These are phyloP conservation scores for Cyprinodon diabolis DNA, from an alignment of 2,797 vertebrate species.

Conservation along the genomic window DNA sequence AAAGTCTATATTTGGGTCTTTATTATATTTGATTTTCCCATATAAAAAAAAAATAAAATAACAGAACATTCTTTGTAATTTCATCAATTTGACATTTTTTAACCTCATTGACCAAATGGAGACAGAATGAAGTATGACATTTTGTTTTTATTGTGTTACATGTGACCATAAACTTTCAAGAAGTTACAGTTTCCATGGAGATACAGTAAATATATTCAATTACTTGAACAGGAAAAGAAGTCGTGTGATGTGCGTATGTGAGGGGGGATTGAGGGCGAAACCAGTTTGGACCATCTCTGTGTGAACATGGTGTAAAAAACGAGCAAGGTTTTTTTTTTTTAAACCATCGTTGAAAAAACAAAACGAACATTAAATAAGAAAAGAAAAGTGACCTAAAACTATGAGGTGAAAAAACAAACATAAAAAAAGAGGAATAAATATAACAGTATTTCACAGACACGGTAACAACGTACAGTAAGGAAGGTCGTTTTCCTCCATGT, in stretches of 20 bases:
- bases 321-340: conserved; percentile 12
- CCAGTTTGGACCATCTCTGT: conserved; percentile 34
- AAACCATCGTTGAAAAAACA: conserved; percentile 44
- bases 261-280: conserved; percentile 35
- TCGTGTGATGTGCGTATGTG: conserved; percentile 14
- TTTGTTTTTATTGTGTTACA: conserved; percentile 78
- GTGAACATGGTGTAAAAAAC: conserved; percentile 31
- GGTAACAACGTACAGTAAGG: conserved; percentile 41
- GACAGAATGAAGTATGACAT: conserved; percentile 31
- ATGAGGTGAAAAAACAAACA: conserved; percentile 43
- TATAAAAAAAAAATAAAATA: background rate
- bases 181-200: conserved; percentile 71
- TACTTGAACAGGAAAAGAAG: conserved; percentile 44
- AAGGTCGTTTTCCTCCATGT: conserved; percentile 57
- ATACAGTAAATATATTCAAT: conserved; percentile 68
- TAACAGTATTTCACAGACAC: conserved; percentile 51
- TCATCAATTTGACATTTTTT: background rate
- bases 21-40: background rate
- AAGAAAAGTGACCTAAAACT: conserved; percentile 30
- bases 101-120: conserved; percentile 4
- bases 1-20: background rate
- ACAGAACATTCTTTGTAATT: background rate
- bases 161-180: conserved; percentile 68
- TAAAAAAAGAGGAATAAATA: conserved; percentile 68
- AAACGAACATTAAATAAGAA: conserved; percentile 26